These are phyloP conservation scores for Papilio machaon DNA, from an alignment of 1,140 invertebrate species.

Conservation along the genomic window DNA sequence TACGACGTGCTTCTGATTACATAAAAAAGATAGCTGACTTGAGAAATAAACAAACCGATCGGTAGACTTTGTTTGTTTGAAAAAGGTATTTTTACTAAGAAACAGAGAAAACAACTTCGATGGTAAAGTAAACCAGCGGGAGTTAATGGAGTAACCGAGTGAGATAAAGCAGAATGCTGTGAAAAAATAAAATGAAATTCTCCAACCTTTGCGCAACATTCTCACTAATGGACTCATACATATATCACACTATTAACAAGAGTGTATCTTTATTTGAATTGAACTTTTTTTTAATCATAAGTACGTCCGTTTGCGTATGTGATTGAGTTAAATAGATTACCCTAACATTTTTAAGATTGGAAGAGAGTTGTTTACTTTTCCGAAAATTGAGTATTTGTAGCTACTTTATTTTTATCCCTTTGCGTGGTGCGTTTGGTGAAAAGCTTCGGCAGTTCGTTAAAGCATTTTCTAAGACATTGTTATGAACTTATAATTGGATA, in stretches of 20 bases:
- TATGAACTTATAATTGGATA: slow-evolving; percentile 12
- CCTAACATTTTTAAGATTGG: not conserved
- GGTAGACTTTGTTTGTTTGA: slow-evolving; percentile 49
- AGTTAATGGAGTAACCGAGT: slow-evolving; percentile 73
- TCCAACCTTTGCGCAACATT: slow-evolving; percentile 41
- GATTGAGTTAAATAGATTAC: slow-evolving; percentile 27
- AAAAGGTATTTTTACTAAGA: slow-evolving; percentile 52
- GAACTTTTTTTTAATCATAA: slow-evolving; percentile 28
- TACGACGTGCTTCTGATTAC: not conserved
- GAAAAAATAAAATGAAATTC: slow-evolving; percentile 68
- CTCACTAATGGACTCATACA: slow-evolving; percentile 47
- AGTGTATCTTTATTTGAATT: not conserved
- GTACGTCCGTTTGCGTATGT: slow-evolving; percentile 16
- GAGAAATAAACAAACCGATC: slow-evolving; percentile 33
- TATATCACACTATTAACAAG: slow-evolving; percentile 36
- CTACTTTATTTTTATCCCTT: slow-evolving; percentile 6
- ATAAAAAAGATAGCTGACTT: slow-evolving; percentile 32
- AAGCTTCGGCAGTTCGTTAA: not conserved
- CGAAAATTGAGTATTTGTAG: not conserved
- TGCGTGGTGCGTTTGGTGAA: not conserved
- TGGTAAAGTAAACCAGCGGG: slow-evolving; percentile 70
- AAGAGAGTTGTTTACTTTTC: slow-evolving; percentile 15
- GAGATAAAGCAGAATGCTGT: slow-evolving; percentile 73
- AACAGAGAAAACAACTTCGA: slow-evolving; percentile 62
- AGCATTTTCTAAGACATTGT: not conserved